These are phyloP conservation scores for Mustela nigripes DNA, from an alignment of 2,113 vertebrate genomes.

Conservation along the genomic window DNA sequence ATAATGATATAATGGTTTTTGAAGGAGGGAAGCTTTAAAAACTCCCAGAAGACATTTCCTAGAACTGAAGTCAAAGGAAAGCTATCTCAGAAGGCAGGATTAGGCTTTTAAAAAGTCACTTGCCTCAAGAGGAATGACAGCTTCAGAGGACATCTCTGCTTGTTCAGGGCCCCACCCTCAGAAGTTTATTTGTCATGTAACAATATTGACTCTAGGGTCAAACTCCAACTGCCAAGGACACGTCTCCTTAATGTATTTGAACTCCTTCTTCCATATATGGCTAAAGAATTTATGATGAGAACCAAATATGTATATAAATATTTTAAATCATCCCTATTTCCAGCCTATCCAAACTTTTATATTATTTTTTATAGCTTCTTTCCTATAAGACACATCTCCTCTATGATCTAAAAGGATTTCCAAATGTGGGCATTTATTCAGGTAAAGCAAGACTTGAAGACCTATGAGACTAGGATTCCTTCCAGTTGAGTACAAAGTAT, in stretches of 20 bases:
- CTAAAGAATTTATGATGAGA: background rate
- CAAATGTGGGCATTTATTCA: background rate
- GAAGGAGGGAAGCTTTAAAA: background rate
- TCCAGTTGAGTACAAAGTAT: background rate
- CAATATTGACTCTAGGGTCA: conserved; percentile 62
- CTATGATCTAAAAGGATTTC: background rate
- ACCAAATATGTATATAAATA: background rate
- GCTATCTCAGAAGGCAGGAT: conserved; percentile 25
- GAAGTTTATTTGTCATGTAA: conserved; percentile 64
- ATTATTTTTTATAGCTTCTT: background rate
- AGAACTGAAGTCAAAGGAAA: conserved; percentile 45
- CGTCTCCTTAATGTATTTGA: conserved; percentile 63
- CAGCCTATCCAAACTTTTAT: background rate
- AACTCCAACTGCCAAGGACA: conserved; percentile 71
- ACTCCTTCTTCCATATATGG: background rate
- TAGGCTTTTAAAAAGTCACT: background rate
- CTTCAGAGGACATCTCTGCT: conserved; percentile 18
- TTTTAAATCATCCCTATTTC: background rate
- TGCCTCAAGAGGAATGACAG: background rate
- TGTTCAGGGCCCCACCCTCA: conserved; percentile 63
- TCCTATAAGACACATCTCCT: background rate
- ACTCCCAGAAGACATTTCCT: background rate
- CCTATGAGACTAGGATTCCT: background rate
- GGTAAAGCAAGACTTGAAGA: background rate
- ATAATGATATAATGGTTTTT: background rate